phyloP scores from a whole-genome alignment of 1,140 invertebrate genomes.

The Tetragonula clypearis region DNA sequence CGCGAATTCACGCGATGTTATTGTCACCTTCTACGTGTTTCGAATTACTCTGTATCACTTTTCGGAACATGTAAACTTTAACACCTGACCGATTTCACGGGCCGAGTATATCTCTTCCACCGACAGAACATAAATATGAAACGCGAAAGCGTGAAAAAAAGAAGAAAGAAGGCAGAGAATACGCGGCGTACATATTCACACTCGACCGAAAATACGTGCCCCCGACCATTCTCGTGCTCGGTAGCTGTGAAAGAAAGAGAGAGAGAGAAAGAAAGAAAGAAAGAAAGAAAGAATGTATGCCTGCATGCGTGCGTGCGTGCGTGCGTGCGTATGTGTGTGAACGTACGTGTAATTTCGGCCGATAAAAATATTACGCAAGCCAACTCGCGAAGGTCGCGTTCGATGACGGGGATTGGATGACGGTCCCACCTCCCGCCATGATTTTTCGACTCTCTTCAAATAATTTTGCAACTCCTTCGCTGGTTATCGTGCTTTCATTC shows the following conservation, averaged over 20 bases:
- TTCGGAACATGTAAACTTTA: not conserved
- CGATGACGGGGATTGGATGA: conserved; percentile 22
- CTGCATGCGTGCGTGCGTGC: not conserved
- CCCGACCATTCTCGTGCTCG: not conserved
- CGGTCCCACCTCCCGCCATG: conserved; percentile 7
- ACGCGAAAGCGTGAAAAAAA: not conserved
- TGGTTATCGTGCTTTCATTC: conserved; percentile 7
- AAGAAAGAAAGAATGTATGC: not conserved
- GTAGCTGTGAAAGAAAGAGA: not conserved
- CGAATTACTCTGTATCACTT: not conserved
- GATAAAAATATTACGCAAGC: conserved; percentile 81
- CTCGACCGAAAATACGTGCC: conserved; percentile 44
- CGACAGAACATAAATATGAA: not conserved
- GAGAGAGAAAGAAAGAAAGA: not conserved
- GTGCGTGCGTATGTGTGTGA: not conserved
- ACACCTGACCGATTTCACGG: not conserved
- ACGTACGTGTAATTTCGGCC: conserved; percentile 74
- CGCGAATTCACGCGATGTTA: no score
- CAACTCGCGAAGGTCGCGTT: conserved; percentile 77
- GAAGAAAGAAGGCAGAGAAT: not conserved
- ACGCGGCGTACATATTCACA: conserved; percentile 23
- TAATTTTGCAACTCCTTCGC: conserved; percentile 46
- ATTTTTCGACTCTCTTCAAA: conserved; percentile 53
- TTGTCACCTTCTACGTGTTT: not conserved
- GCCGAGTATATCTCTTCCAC: not conserved